Evolutionary conservation across 2,113 vertebrate genomes (phyloP), one percentile per base, ranked within the genome.

Genomic region (Xenopus laevis): DNA sequence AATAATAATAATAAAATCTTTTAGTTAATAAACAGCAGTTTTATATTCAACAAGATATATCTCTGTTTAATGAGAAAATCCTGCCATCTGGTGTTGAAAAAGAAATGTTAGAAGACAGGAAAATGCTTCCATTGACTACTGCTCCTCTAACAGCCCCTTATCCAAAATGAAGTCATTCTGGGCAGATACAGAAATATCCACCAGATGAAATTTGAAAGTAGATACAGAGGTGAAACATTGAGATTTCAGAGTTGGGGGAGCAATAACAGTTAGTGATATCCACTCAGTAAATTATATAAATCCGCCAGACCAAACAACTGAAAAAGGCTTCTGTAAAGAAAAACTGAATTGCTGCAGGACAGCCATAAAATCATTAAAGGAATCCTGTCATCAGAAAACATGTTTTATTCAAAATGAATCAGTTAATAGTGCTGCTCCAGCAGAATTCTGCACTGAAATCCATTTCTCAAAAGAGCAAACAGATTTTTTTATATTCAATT

Each of bases 281-380:
- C 95, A 93, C 91, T 92, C 83, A 80, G 89, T 87, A 88, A 85
- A 96, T 97, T 96, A 94, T 96, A 91, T 90, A 83, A 89, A 86
- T 89, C 91, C 89, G 87, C 90, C 90, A 90, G 92, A 92, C 71
- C 83, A 92, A 94, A 91, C 93, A 97, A 93, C 93, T 88, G 92
- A 94, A 91, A n/a, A 90, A 89, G 87, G 89, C 88, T 90, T 89
- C 89, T 88, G 87, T 84, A 85, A 15, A 55, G 87, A 90, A 95
- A 93, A 88, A 87, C 91, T 84, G 92, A 91, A 94, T 92, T 94
- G 93, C 87, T 87, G 88, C 84, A 93, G 90, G 91, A 94, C 91
- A 92, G 95, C 91, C 90, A 91, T 98, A 98, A 98, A 98, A 90
- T 93, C 91, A 97, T 98, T 97, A 95, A 94, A 92, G 87, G 79